Evolutionary conservation across 2,797 vertebrate genomes (phyloP).

Genomic region (Tokudaia tokunoshimensis): DNA sequence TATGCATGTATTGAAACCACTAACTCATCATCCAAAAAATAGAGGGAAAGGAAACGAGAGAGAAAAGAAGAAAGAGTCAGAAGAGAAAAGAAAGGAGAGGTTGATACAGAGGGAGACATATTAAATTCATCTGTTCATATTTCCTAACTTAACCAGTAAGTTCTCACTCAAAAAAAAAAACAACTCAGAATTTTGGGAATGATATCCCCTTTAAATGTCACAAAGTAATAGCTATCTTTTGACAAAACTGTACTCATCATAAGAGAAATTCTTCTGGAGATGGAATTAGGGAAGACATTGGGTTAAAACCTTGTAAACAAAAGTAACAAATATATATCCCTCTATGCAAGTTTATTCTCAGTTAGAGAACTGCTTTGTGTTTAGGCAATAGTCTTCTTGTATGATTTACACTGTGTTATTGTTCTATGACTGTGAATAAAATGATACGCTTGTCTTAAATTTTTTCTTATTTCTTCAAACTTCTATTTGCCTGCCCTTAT

Average conservation of each 20-base stretch:
- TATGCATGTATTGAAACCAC: too few relatives aligned
- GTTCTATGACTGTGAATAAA: constrained; percentile 64
- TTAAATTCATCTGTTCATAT: not conserved
- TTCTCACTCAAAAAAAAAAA: not conserved
- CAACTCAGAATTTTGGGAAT: not conserved
- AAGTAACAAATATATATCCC: constrained; percentile 11
- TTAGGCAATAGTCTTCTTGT: constrained; percentile 72
- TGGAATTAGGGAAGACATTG: not conserved
- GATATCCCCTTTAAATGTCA: not conserved
- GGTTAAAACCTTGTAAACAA: constrained; percentile 57
- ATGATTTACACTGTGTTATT: constrained; percentile 64
- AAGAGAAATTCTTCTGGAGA: constrained; percentile 44
- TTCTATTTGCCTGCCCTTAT: not conserved
- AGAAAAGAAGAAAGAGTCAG: not conserved
- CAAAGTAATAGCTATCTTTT: constrained; percentile 6
- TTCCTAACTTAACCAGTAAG: not conserved
- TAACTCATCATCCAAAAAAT: too few relatives aligned
- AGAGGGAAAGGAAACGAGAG: not conserved
- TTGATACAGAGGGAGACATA: not conserved
- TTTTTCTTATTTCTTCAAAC: constrained; percentile 20
- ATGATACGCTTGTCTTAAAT: constrained; percentile 26
- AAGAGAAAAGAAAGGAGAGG: not conserved
- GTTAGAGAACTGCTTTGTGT: constrained; percentile 71
- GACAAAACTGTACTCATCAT: not conserved
- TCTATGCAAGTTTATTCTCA: constrained; percentile 26